Conservation (phyloP, 2,888 invertebrate species). For the Drosophila affinis region DNA sequence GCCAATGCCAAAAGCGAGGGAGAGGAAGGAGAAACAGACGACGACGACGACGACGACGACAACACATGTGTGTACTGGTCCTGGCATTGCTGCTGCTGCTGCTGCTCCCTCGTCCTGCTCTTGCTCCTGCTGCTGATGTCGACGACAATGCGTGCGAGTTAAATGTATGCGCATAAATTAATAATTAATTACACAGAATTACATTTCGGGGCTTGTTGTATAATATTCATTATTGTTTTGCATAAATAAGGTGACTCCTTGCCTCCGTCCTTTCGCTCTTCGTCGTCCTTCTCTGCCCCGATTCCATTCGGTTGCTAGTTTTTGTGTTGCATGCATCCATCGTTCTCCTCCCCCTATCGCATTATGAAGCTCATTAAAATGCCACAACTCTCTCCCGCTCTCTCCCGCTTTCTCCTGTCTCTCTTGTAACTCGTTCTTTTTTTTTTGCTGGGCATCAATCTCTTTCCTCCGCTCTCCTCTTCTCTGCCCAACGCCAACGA, state of each 20-base stretch:
- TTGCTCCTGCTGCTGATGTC: conserved; percentile 57
- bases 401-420: background rate
- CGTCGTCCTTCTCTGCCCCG: background rate
- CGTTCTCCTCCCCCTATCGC: background rate
- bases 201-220: conserved; percentile 82
- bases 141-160: conserved; percentile 79
- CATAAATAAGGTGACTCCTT: conserved; percentile 79
- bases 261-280: conserved; percentile 22
- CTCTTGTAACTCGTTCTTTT: conserved; percentile 28
- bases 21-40: background rate
- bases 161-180: conserved; percentile 83
- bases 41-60: background rate
- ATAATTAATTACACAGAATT: conserved; percentile 83
- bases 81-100: conserved; percentile 8
- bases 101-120: conserved; percentile 1
- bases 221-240: conserved; percentile 83
- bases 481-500: background rate
- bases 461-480: conserved; percentile 4
- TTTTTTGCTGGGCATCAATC: conserved; percentile 60
- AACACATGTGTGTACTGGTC: conserved; percentile 32
- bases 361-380: conserved; percentile 73
- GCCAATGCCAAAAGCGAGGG: conserved; percentile 64
- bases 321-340: conserved; percentile 33
- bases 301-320: conserved; percentile 32
- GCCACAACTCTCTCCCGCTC: conserved; percentile 42